A percentile compares a stretch with the other conserved stretches of the same genome.
Evolutionary conservation across 2,113 vertebrate species (phyloP).

Genomic region (Epinephelus lanceolatus): DNA sequence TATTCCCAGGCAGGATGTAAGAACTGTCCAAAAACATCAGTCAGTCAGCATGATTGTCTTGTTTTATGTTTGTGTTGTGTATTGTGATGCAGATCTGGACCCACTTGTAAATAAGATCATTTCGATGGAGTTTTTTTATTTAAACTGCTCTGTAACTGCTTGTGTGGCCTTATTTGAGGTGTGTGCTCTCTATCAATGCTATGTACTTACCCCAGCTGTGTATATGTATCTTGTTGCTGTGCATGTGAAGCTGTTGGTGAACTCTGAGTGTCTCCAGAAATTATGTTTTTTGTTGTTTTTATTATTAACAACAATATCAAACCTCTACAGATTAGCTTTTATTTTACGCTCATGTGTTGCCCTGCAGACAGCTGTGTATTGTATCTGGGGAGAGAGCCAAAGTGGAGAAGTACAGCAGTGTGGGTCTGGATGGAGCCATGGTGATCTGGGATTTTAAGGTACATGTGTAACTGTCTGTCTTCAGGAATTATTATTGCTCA

Average conservation of each 20-base stretch:
- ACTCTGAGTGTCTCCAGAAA: no score
- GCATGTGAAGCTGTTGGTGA: neutral
- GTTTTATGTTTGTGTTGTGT: no score
- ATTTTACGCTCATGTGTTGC: neutral
- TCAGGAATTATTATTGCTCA: neutral
- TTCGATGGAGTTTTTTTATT: no score
- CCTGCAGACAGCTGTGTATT: constrained; percentile 75
- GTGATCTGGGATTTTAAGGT: constrained; percentile 86
- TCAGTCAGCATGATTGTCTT: no score
- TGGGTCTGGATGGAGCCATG: constrained; percentile 85
- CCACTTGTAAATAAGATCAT: no score
- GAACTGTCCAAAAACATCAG: neutral
- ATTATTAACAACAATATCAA: neutral
- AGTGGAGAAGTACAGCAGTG: constrained; percentile 84
- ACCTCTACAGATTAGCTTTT: neutral
- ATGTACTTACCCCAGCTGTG: neutral
- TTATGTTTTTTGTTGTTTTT: no score
- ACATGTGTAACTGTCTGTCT: neutral
- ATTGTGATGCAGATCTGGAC: no score
- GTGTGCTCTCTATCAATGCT: no score
- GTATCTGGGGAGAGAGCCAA: constrained; percentile 72
- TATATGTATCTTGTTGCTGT: neutral
- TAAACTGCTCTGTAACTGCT: no score
- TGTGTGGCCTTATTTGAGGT: no score
- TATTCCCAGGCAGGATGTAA: neutral